These are phyloP conservation scores for Riparia riparia DNA, from an alignment of 2,113 vertebrate species.

Conservation along the genomic window DNA sequence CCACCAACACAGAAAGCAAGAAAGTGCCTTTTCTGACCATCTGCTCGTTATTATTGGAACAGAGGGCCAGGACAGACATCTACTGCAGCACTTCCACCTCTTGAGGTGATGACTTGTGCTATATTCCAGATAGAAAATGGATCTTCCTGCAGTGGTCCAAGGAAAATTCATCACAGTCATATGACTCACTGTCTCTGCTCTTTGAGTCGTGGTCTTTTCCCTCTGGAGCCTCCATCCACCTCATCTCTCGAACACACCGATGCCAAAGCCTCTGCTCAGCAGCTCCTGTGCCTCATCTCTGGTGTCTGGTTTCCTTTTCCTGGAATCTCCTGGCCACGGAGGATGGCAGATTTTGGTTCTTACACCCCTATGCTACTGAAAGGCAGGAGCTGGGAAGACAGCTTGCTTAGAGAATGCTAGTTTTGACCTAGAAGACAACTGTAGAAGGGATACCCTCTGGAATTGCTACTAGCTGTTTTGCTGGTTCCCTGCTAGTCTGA, in stretches of 20 bases:
- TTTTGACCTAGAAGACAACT: neutral
- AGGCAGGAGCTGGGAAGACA: neutral
- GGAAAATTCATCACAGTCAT: slow-evolving; percentile 1
- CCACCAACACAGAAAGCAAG: neutral
- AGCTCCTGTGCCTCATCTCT: neutral
- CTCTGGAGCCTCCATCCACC: neutral
- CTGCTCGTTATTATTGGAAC: slow-evolving; percentile 10
- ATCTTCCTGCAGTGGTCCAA: neutral
- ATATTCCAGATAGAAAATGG: neutral
- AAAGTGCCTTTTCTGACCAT: neutral
- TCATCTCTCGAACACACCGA: neutral
- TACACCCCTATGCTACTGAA: neutral
- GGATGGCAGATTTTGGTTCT: neutral
- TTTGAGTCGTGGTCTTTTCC: neutral
- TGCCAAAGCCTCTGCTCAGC: neutral
- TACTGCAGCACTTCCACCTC: neutral
- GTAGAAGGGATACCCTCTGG: neutral
- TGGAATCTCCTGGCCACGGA: neutral
- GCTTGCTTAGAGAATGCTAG: neutral
- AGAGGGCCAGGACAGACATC: neutral
- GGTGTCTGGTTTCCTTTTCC: neutral
- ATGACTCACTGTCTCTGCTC: slow-evolving; percentile 21
- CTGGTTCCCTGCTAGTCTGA: neutral
- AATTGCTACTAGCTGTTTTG: neutral
- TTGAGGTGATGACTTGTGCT: neutral